phyloP scores from a whole-genome alignment of 2,888 invertebrate species.

The Brachyptera risi region DNA sequence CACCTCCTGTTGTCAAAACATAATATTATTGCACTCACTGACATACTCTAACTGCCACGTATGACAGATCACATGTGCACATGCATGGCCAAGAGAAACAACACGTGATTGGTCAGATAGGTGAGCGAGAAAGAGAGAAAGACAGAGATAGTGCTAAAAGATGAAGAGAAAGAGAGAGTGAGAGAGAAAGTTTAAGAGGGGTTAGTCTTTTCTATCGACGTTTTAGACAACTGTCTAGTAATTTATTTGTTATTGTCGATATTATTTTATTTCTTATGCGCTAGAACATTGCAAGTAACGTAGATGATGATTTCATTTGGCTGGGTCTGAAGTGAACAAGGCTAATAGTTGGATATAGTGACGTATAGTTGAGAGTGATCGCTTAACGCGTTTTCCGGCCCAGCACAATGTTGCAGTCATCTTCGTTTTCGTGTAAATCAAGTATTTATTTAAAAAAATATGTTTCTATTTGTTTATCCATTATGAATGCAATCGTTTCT shows the following conservation, averaged over 20 bases:
- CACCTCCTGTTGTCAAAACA: background rate
- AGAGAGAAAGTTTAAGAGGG: background rate
- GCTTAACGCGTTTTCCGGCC: background rate
- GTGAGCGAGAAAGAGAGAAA: background rate
- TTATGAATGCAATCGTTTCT: constrained; percentile 12
- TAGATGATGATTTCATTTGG: background rate
- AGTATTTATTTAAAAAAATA: constrained; percentile 12
- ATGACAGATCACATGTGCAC: background rate
- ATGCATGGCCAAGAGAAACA: background rate
- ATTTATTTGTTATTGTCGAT: constrained; percentile 16
- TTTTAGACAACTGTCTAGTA: constrained; percentile 13
- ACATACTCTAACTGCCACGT: background rate
- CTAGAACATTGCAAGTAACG: constrained; percentile 1
- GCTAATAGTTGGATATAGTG: constrained; percentile 1
- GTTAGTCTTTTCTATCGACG: constrained; percentile 15
- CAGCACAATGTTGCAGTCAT: background rate
- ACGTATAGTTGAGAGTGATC: background rate
- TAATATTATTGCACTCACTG: background rate
- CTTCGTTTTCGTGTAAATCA: background rate
- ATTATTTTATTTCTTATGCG: constrained; percentile 9
- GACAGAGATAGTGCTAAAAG: no score
- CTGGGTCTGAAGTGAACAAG: background rate
- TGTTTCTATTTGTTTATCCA: constrained; percentile 3
- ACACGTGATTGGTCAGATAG: background rate
- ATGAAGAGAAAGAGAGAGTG: background rate